Evolutionary conservation across 2,113 vertebrate species (phyloP), one percentile per base, ranked within the genome.

Genomic region (Lepus timidus): DNA sequence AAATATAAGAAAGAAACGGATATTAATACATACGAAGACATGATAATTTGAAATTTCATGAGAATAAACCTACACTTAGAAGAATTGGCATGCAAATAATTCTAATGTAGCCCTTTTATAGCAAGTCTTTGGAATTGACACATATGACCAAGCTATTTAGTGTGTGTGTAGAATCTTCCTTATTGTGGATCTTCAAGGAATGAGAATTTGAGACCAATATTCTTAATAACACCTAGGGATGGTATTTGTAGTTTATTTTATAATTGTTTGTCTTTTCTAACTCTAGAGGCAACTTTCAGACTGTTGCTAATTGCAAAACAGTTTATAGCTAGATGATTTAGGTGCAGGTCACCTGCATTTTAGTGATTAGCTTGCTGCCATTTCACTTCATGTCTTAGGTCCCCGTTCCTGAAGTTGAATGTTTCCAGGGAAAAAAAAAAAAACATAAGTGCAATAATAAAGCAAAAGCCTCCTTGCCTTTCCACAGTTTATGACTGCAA

Each of bases 51-150:
- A 71, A 78, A 64, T 78, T 94, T 93, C 3, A 17, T 22, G 4
- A 86, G 65, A 64, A 31, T 67, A 74, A 80, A 73, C n/a, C 14
- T 70, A 52, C 39, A 31, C 4, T 39, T 33, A 74, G 90, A 14
- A 89, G 14, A 71, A 88, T 81, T 91, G 83, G 31, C 29, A 65
- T 70, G 58, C 75, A 31, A 85, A 95, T 78, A 64, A 25, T 76
- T 83, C 84, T 55, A 36, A 31, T 84, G 23, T 73, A 8, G 9
- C 9, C 61, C 11, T 75, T 79, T 86, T 67, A 29, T 81, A n/a
- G 70, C 13, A 85, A 68, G 58, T 78, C 58, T 79, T 90, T 88
- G 25, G 39, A 93, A 68, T 23, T 31, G 80, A n/a, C 33, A 65
- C 19, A 49, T n/a, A 49, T 29, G 36, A 67, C 93, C 88, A 36